Evolutionary conservation across 2,113 vertebrate genomes (phyloP), one percentile per base, ranked within the genome.

Genomic region (Maylandia zebra): DNA sequence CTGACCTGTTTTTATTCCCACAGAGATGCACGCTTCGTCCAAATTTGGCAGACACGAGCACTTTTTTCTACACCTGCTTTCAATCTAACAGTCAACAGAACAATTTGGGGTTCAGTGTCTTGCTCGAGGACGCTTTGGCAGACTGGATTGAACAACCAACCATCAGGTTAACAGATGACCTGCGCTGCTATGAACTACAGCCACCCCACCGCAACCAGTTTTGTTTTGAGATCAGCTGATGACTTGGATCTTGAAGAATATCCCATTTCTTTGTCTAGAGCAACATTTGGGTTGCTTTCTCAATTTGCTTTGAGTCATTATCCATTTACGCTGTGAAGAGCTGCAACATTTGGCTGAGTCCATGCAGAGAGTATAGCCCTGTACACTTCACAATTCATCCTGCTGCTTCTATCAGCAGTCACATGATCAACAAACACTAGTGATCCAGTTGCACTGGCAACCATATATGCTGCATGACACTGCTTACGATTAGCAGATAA

Each of bases 1-100:
- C 34, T 14, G 64, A 13, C 34, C 34, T 71, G n/a, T 71, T 71
- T 71, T 24, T 43, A 66, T 38, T 43, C 66, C 38, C 66, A 71
- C 32, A 66, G 61, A 66, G 61, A 66, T 36, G 6, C 10, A n/a
- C 3, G 2, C 66, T 24, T 71, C 0, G 3, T 71, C 66, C 38
- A 71, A 71, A 43, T 71, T 14, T 71, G 38, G 11, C 66, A 71
- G 66, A 66, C 34, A 66, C 34, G 1, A 12, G 61, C 34, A 38
- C 34, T 66, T 3, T 66, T 66, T 66, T 66, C 61, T 36, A 66
- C 17, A 66, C 32, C 32, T 66, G 32, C 32, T 64, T 64, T 66
- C 61, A 38, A n/a, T 66, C 61, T 12, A n/a, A 66, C 32, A 66
- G 19, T 38, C 34, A 66, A 66, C 61, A 66, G 61, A 66, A 1